A percentile compares a stretch with the other conserved stretches of the same genome.
Conservation (phyloP, 2,113 vertebrate genomes). For the Octodon degus region DNA sequence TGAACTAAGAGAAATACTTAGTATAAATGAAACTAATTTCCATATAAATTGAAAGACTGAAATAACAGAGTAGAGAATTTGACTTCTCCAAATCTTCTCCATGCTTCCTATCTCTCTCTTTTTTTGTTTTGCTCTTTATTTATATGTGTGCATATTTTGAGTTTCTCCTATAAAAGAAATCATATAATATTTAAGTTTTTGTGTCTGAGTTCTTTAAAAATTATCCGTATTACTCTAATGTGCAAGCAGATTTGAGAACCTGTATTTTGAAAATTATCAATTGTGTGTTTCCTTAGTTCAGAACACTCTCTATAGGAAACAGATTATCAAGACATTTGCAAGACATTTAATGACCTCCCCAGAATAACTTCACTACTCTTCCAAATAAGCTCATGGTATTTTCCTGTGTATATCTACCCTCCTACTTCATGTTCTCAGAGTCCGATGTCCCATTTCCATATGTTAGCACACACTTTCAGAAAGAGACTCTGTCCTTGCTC, state of each 20-base stretch:
- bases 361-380: not conserved
- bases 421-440: not conserved
- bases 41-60: not conserved
- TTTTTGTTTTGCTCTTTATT: not conserved
- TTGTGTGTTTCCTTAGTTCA: not conserved
- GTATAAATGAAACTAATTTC: not conserved
- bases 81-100: not conserved
- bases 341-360: not conserved
- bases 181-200: not conserved
- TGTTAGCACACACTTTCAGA: not conserved
- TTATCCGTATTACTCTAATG: not conserved
- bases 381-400: not conserved
- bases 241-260: slow-evolving; percentile 14
- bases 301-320: slow-evolving; percentile 21
- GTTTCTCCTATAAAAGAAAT: not conserved
- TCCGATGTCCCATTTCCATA: not conserved
- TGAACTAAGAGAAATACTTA: not conserved
- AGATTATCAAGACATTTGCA: not conserved
- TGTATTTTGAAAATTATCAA: slow-evolving; percentile 13
- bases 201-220: not conserved
- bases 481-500: not conserved
- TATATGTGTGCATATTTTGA: not conserved
- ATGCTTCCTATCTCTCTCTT: not conserved
- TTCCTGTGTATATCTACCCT: not conserved
- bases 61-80: not conserved